Evolutionary conservation across 2,888 invertebrate genomes (phyloP).

Genomic region (Syritta pipiens): DNA sequence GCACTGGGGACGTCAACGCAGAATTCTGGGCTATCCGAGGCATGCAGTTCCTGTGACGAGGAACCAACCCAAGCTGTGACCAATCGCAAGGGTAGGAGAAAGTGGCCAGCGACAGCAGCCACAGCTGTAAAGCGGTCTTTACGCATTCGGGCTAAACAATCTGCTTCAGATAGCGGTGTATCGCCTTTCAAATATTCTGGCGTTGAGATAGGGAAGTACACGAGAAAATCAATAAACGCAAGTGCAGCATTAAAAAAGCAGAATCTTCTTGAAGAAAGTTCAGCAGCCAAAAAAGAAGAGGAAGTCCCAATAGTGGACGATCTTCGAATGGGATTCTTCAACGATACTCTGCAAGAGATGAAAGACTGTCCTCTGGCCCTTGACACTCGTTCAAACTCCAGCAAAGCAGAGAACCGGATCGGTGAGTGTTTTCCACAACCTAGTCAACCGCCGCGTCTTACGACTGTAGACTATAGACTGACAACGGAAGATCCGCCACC

Average conservation of each 20-base stretch:
- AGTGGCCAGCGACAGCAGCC: conserved; percentile 19
- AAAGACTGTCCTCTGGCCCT: background rate
- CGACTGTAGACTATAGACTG: too few relatives aligned
- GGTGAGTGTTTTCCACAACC: too few relatives aligned
- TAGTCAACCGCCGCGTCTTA: too few relatives aligned
- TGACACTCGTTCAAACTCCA: too few relatives aligned
- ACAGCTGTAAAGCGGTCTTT: conserved; percentile 44
- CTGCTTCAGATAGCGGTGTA: background rate
- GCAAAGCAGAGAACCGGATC: too few relatives aligned
- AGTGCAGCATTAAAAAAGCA: background rate
- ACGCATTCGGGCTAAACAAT: conserved; percentile 14
- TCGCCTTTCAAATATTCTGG: conserved; percentile 9
- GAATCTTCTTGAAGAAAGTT: too few relatives aligned
- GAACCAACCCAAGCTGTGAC: background rate
- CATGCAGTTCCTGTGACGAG: conserved; percentile 20
- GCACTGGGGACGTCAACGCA: conserved; percentile 27
- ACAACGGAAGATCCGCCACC: too few relatives aligned
- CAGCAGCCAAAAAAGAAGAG: background rate
- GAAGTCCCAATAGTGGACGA: background rate
- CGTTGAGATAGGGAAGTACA: conserved; percentile 55
- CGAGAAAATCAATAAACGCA: background rate
- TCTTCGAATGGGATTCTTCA: conserved; percentile 34
- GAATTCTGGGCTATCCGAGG: background rate
- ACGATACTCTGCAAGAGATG: conserved; percentile 8
- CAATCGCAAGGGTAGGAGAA: conserved; percentile 14